phyloP scores from a whole-genome alignment of 2,113 vertebrate species.

The Gobiocypris rarus region DNA sequence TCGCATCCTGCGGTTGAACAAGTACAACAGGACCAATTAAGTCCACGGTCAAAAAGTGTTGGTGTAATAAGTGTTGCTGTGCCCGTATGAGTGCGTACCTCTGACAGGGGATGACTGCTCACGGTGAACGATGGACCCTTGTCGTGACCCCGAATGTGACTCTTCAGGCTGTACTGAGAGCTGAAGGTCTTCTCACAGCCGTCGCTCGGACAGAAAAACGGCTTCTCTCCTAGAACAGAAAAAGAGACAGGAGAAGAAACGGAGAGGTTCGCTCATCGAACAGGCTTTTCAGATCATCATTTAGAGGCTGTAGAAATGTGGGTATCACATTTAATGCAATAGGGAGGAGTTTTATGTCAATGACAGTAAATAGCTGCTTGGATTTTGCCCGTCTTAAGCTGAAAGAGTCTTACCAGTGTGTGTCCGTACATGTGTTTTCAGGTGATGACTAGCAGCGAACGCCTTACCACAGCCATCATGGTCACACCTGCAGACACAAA shows the following conservation, averaged over 20 bases:
- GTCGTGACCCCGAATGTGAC: constrained; percentile 95
- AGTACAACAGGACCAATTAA: constrained; percentile 7
- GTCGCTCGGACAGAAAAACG: constrained; percentile 94
- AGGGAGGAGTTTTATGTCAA: no score
- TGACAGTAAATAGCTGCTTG: no score
- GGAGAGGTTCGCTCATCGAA: background rate
- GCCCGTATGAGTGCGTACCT: constrained; percentile 73
- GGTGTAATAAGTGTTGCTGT: background rate
- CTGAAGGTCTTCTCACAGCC: constrained; percentile 98
- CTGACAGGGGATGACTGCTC: constrained; percentile 82
- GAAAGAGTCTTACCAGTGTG: constrained; percentile 87
- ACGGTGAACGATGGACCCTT: constrained; percentile 84
- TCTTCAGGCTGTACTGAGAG: constrained; percentile 96
- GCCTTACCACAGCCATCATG: constrained; percentile 98
- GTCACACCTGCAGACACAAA: constrained; percentile 83
- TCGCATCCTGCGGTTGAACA: constrained; percentile 85
- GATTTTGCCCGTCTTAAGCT: background rate
- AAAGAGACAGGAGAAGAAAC: background rate
- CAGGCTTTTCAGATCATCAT: background rate
- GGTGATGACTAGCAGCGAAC: constrained; percentile 97
- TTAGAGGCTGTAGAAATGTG: no score
- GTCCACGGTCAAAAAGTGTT: background rate
- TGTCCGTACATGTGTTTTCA: constrained; percentile 97
- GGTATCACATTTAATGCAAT: no score
- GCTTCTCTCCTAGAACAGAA: constrained; percentile 85